These are phyloP conservation scores for Alloscopus bannaensis DNA, from an alignment of 2,888 invertebrate genomes.

Conservation along the genomic window DNA sequence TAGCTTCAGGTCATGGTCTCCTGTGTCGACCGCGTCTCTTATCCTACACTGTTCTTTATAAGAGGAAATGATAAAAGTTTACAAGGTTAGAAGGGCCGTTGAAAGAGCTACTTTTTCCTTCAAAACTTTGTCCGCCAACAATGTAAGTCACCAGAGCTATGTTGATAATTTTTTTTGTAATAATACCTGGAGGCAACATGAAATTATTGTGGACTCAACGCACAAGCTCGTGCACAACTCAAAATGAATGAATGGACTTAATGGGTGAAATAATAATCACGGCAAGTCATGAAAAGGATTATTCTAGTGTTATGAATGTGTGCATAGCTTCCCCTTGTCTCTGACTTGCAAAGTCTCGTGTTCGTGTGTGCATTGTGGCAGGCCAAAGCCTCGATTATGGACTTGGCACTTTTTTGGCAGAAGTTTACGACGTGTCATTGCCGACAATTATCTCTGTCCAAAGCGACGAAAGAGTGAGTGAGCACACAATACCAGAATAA, in stretches of 20 bases:
- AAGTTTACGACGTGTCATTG: slow-evolving; percentile 59
- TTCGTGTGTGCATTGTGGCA: background rate
- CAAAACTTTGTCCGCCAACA: background rate
- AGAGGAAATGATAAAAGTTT: background rate
- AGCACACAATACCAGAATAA: slow-evolving; percentile 24
- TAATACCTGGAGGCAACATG: slow-evolving; percentile 34
- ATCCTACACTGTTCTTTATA: background rate
- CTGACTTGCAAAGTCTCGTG: slow-evolving; percentile 1
- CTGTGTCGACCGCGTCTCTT: too few species aligned
- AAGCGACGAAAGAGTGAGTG: slow-evolving; percentile 28
- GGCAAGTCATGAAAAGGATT: slow-evolving; percentile 51
- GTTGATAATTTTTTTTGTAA: background rate
- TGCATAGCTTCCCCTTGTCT: background rate
- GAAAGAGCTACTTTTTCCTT: background rate
- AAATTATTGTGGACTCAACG: slow-evolving; percentile 15
- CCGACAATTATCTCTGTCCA: slow-evolving; percentile 55
- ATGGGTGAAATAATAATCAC: slow-evolving; percentile 58
- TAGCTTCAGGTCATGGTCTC: slow-evolving; percentile 46
- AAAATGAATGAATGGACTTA: slow-evolving; percentile 59
- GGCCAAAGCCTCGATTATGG: slow-evolving; percentile 3
- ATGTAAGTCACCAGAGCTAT: slow-evolving; percentile 31
- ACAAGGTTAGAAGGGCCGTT: background rate
- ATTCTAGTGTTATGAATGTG: slow-evolving; percentile 51
- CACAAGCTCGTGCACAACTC: too few species aligned
- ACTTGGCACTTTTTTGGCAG: slow-evolving; percentile 31